phyloP scores from a whole-genome alignment of 2,888 invertebrate genomes.

The Camponotus fellah region DNA sequence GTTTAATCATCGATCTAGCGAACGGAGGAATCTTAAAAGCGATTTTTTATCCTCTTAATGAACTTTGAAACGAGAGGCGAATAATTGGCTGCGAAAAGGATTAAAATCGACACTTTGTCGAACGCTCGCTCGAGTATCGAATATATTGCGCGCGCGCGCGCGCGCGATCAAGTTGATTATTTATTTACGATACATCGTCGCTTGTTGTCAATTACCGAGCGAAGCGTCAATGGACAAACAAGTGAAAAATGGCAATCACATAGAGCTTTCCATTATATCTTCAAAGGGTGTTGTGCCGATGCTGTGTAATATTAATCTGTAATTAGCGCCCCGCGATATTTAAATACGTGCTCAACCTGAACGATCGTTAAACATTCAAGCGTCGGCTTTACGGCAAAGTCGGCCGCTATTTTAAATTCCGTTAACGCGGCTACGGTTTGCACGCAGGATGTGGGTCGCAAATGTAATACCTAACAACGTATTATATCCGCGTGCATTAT shows the following conservation, averaged over 20 bases:
- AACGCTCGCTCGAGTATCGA: background rate
- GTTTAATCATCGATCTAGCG: background rate
- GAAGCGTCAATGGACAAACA: constrained; percentile 62
- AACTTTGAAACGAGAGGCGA: background rate
- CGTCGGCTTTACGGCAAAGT: constrained; percentile 47
- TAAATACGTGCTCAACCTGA: constrained; percentile 50
- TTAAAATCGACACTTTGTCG: constrained; percentile 33
- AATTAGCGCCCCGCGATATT: constrained; percentile 69
- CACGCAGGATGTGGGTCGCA: constrained; percentile 43
- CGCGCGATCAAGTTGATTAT: constrained; percentile 62
- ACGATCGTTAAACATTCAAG: constrained; percentile 62
- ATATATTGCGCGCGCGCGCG: background rate
- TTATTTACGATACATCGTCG: constrained; percentile 64
- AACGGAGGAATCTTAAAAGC: background rate
- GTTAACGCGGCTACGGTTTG: constrained; percentile 47
- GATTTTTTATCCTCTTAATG: background rate
- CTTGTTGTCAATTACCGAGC: constrained; percentile 59
- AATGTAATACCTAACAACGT: constrained; percentile 33
- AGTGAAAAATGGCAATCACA: constrained; percentile 65
- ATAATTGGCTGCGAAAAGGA: background rate
- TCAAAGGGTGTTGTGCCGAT: constrained; percentile 62
- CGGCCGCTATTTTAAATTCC: constrained; percentile 53
- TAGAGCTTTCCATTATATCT: constrained; percentile 61
- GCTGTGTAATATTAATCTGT: constrained; percentile 61
- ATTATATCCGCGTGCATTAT: constrained; percentile 25